Percentiles rank a stretch among this genome's conserved stretches.
phyloP scores from a whole-genome alignment of 1,140 invertebrate genomes.

The Papilio glaucus region DNA sequence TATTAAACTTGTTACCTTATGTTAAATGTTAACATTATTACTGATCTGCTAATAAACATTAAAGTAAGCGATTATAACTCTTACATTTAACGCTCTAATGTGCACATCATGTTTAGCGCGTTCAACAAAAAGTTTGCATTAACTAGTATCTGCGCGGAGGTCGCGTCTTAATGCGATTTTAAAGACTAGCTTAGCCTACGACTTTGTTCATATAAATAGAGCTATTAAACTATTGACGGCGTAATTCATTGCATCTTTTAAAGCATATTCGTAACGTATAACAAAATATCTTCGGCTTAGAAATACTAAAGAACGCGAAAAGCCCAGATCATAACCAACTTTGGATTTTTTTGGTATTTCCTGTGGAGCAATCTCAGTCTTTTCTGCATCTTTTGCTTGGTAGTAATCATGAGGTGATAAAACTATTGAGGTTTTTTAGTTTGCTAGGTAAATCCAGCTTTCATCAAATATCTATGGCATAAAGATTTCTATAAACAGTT shows the following conservation, averaged over 20 bases:
- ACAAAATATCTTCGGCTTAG: too few species aligned
- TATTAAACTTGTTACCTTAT: conserved; percentile 50
- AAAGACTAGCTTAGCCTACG: neutral
- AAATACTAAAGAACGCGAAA: too few species aligned
- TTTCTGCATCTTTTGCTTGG: neutral
- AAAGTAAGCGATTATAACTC: conserved; percentile 4
- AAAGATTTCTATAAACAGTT: too few species aligned
- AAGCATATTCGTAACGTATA: too few species aligned
- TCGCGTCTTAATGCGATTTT: conserved; percentile 41
- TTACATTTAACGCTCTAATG: neutral
- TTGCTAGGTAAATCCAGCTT: too few species aligned
- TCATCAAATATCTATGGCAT: too few species aligned
- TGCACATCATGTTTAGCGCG: neutral
- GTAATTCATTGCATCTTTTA: too few species aligned
- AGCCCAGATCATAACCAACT: too few species aligned
- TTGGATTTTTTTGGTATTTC: too few species aligned
- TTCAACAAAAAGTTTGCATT: conserved; percentile 23
- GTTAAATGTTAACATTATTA: conserved; percentile 39
- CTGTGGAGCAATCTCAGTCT: neutral
- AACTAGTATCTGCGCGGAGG: conserved; percentile 42
- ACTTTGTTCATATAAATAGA: neutral
- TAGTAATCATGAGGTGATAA: neutral
- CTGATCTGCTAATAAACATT: conserved; percentile 5
- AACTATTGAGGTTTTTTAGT: too few species aligned
- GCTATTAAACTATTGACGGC: too few species aligned